phyloP scores from a whole-genome alignment of 1,140 invertebrate genomes.

The Hormaphis cornu region DNA sequence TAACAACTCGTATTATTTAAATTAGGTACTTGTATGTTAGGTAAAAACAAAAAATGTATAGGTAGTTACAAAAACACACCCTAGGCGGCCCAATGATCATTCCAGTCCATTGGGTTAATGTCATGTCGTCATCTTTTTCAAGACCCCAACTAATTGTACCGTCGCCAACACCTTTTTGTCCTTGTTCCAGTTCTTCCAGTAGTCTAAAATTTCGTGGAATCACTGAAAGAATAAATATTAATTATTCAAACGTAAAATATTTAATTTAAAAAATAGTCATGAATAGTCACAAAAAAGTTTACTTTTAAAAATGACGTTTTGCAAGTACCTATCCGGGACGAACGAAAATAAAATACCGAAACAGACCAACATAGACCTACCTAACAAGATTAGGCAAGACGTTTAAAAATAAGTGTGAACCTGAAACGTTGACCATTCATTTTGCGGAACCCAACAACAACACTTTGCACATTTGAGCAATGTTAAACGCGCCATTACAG shows the following conservation, averaged over 20 bases:
- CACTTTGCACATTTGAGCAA: too few relatives aligned
- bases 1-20: not conserved
- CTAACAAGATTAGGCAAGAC: too few relatives aligned
- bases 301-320: too few relatives aligned
- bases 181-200: conserved; percentile 95
- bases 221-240: conserved; percentile 49
- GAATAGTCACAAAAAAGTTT: too few relatives aligned
- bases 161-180: conserved; percentile 97
- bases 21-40: not conserved
- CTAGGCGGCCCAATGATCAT: conserved; percentile 98
- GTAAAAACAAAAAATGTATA: not conserved
- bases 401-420: too few relatives aligned
- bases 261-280: not conserved
- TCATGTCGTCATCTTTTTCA: conserved; percentile 98
- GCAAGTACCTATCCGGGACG: too few relatives aligned
- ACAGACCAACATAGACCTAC: too few relatives aligned
- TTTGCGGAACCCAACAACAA: too few relatives aligned
- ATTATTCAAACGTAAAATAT: not conserved
- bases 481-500: too few relatives aligned
- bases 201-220: conserved; percentile 96
- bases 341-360: too few relatives aligned
- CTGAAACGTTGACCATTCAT: too few relatives aligned
- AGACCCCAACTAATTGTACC: conserved; percentile 99
- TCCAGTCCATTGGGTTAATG: conserved; percentile 93
- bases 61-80: conserved; percentile 59